phyloP scores from a whole-genome alignment of 2,797 vertebrate species.

The Zalophus californianus region DNA sequence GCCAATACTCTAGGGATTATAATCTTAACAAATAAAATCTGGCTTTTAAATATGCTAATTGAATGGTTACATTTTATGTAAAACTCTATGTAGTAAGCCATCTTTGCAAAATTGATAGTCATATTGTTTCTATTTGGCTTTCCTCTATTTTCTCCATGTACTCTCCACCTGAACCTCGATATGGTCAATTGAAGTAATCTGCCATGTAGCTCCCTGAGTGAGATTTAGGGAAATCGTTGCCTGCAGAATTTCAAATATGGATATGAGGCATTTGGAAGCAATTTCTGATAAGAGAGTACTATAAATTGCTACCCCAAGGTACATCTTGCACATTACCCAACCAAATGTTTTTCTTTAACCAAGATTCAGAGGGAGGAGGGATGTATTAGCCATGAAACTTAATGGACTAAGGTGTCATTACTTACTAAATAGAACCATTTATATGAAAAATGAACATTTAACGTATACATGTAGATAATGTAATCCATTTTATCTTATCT shows the following conservation, averaged over 20 bases:
- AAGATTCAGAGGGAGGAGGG: slow-evolving; percentile 70
- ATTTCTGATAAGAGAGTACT: slow-evolving; percentile 71
- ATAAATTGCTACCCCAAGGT: slow-evolving; percentile 74
- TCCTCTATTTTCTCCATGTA: not conserved
- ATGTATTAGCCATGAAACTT: slow-evolving; percentile 53
- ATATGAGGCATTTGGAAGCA: slow-evolving; percentile 73
- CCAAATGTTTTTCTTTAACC: slow-evolving; percentile 80
- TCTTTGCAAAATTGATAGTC: not conserved
- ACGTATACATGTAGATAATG: slow-evolving; percentile 45
- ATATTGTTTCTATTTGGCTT: not conserved
- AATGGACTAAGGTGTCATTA: slow-evolving; percentile 64
- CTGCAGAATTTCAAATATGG: slow-evolving; percentile 68
- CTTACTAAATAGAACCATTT: slow-evolving; percentile 73
- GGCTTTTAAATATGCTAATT: not conserved
- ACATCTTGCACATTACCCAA: slow-evolving; percentile 60
- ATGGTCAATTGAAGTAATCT: not conserved
- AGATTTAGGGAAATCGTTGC: slow-evolving; percentile 52
- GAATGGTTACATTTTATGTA: not conserved
- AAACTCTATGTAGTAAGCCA: not conserved
- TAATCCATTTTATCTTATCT: slow-evolving; percentile 64
- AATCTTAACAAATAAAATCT: not conserved
- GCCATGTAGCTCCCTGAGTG: not conserved
- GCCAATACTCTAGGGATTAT: not conserved
- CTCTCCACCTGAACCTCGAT: not conserved
- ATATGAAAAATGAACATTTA: slow-evolving; percentile 75